These are phyloP conservation scores for Rachycentron canadum DNA, from an alignment of 2,797 vertebrate species.

Conservation along the genomic window DNA sequence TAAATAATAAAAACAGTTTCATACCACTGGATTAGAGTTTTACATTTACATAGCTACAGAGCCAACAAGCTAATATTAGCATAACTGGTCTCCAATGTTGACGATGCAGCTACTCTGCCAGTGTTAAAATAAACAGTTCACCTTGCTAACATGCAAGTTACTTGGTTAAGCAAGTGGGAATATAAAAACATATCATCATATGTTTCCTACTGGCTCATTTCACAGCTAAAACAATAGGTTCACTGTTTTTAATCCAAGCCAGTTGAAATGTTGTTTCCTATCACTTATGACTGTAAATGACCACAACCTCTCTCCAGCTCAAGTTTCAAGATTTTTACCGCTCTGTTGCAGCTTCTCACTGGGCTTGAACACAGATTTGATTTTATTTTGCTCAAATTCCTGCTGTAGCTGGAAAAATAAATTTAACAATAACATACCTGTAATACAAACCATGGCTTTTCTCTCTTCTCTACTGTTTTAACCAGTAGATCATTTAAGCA, in stretches of 20 bases:
- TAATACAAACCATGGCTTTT: conserved; percentile 21
- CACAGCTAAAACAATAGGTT: conserved; percentile 42
- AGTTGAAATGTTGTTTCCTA: conserved; percentile 43
- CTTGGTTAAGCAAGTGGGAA: conserved; percentile 13
- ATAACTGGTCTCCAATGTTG: conserved; percentile 9
- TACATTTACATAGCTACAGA: background rate
- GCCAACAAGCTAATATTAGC: background rate
- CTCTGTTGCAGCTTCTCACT: conserved; percentile 27
- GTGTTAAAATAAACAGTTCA: conserved; percentile 8
- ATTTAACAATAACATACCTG: conserved; percentile 24
- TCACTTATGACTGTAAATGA: conserved; percentile 45
- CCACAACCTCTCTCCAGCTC: conserved; percentile 34
- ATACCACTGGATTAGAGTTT: conserved; percentile 17
- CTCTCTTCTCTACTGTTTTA: background rate
- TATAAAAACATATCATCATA: conserved; percentile 20
- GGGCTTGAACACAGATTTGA: conserved; percentile 8
- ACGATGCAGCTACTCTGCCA: background rate
- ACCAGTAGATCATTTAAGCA: conserved; percentile 15
- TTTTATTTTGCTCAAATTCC: conserved; percentile 36
- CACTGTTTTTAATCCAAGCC: conserved; percentile 32
- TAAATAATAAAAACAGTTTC: conserved; percentile 17
- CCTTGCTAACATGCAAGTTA: conserved; percentile 8
- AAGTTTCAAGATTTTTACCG: conserved; percentile 30
- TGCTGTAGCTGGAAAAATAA: conserved; percentile 23
- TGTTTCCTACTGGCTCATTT: conserved; percentile 25